Evolutionary conservation across 2,113 vertebrate species (phyloP).

Genomic region (Pipra filicauda): DNA sequence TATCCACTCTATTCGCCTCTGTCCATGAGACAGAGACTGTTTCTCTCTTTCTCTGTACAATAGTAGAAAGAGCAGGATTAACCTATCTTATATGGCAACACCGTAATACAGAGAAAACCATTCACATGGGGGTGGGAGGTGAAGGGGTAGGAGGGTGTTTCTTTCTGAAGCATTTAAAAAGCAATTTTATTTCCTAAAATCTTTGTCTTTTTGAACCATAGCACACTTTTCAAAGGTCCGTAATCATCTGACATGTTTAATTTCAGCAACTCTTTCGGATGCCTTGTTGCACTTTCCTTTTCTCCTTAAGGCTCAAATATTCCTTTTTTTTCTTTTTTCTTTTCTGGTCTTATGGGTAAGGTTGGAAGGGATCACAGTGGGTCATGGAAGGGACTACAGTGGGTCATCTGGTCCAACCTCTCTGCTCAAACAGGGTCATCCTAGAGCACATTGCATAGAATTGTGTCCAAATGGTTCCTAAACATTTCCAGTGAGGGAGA

Average conservation of each 20-base stretch:
- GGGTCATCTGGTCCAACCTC: neutral
- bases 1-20: neutral
- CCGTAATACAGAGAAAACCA: neutral
- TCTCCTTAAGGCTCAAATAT: too few species aligned
- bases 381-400: neutral
- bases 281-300: too few species aligned
- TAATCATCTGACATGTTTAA: neutral
- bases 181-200: neutral
- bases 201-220: neutral
- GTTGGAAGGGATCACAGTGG: neutral
- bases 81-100: neutral
- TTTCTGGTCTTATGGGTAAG: neutral
- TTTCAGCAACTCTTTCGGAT: too few species aligned
- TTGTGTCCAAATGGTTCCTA: too few species aligned
- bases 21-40: neutral
- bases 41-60: too few species aligned
- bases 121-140: neutral
- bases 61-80: neutral
- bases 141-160: neutral
- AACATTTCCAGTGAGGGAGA: too few species aligned
- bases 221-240: neutral
- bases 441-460: neutral
- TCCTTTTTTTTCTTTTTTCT: neutral
- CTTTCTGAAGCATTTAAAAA: neutral
- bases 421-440: neutral